Percentiles rank a stretch among this genome's conserved stretches.
These are phyloP conservation scores for Nyctalus aviator DNA, from an alignment of 2,797 vertebrate genomes.

Conservation along the genomic window DNA sequence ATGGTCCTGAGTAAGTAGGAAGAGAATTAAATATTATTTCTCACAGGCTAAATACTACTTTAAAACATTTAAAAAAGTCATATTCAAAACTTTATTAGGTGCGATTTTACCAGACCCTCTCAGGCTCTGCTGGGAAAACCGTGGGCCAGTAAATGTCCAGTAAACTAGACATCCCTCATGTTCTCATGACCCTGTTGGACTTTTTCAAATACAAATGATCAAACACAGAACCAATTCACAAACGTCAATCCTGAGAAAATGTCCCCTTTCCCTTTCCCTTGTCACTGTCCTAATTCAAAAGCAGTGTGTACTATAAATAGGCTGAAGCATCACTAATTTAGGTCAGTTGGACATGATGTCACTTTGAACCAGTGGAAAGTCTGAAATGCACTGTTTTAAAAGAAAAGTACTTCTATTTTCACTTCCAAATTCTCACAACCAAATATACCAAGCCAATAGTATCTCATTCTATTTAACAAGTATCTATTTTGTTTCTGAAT, in stretches of 20 bases:
- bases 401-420: not conserved
- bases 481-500: not conserved
- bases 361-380: not conserved
- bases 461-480: slow-evolving; percentile 15
- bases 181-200: slow-evolving; percentile 6
- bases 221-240: slow-evolving; percentile 35
- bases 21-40: not conserved
- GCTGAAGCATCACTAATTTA: not conserved
- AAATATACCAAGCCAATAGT: slow-evolving; percentile 17
- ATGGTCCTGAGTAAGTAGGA: not conserved
- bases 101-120: not conserved
- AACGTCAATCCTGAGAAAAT: slow-evolving; percentile 44
- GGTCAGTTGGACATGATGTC: not conserved
- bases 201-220: slow-evolving; percentile 33
- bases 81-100: not conserved
- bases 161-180: not conserved
- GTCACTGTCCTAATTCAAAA: slow-evolving; percentile 35
- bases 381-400: not conserved
- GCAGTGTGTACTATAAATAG: not conserved
- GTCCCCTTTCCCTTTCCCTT: not conserved
- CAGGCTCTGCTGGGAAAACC: not conserved
- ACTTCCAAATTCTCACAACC: slow-evolving; percentile 13
- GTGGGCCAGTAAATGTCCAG: not conserved
- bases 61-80: slow-evolving; percentile 1
- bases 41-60: not conserved